Conservation (phyloP, 2,797 vertebrate genomes). For the Staurois parvus region DNA sequence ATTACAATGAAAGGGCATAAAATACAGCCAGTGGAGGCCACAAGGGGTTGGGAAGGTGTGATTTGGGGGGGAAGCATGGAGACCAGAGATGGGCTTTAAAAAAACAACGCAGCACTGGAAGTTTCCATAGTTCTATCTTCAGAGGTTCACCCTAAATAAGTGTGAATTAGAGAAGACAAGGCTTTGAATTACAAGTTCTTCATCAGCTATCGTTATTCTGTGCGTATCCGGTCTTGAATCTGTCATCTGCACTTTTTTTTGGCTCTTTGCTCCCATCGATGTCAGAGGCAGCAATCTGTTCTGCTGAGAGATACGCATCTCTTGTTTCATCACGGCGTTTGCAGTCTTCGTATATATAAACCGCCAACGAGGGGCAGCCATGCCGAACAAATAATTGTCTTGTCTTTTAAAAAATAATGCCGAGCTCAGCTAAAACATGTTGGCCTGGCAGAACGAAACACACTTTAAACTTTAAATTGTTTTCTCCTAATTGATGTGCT, state of each 20-base stretch:
- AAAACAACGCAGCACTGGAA: too few relatives aligned
- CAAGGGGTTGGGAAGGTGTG: too few relatives aligned
- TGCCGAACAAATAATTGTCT: conserved; percentile 67
- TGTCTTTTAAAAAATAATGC: conserved; percentile 64
- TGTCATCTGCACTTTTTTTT: background rate
- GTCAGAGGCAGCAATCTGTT: background rate
- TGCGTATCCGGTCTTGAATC: background rate
- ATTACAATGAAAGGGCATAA: too few relatives aligned
- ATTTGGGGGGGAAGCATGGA: too few relatives aligned
- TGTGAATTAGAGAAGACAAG: background rate
- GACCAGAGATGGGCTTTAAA: too few relatives aligned
- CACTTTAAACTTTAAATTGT: conserved; percentile 61
- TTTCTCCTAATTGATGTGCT: conserved; percentile 1
- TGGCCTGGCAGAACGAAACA: conserved; percentile 39
- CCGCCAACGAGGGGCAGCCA: conserved; percentile 53
- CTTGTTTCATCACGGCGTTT: background rate
- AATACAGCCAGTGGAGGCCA: too few relatives aligned
- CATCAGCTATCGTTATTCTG: background rate
- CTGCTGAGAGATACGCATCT: conserved; percentile 4
- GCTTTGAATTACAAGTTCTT: background rate
- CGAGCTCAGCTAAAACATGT: conserved; percentile 59
- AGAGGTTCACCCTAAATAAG: background rate
- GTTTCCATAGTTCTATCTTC: background rate
- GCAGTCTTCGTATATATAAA: background rate
- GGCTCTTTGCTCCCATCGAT: background rate